A percentile compares a stretch with the other conserved stretches of the same genome.
Conservation (phyloP, 2,888 invertebrate species). For the Patella depressa region DNA sequence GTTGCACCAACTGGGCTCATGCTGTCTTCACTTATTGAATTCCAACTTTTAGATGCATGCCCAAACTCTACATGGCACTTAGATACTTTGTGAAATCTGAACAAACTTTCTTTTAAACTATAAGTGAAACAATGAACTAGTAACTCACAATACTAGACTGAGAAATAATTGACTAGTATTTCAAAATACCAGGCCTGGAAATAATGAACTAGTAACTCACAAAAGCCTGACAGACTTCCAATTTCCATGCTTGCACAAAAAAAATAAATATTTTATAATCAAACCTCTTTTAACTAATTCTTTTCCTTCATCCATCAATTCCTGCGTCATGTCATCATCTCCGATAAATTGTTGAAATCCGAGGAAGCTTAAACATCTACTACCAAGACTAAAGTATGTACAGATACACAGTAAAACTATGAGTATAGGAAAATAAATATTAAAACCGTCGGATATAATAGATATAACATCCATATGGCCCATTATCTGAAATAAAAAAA, state of each 20-base stretch:
- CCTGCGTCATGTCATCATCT: slow-evolving; percentile 92
- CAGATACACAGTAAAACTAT: slow-evolving; percentile 93
- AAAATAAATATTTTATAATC: slow-evolving; percentile 18
- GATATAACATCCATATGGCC: slow-evolving; percentile 99
- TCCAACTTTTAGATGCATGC: neutral
- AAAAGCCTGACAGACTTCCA: no score
- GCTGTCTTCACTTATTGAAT: no score
- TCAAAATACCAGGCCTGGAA: neutral
- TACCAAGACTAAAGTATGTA: slow-evolving; percentile 94
- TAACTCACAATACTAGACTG: neutral
- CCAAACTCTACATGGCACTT: no score
- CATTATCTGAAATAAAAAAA: slow-evolving; percentile 80
- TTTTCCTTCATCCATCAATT: slow-evolving; percentile 92
- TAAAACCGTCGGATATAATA: slow-evolving; percentile 97
- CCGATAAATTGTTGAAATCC: slow-evolving; percentile 93
- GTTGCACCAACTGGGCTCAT: no score
- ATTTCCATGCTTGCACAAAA: no score
- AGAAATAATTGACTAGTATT: no score
- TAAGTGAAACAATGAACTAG: neutral
- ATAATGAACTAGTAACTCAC: no score
- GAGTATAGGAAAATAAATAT: slow-evolving; percentile 98
- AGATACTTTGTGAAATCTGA: neutral
- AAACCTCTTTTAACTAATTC: slow-evolving; percentile 90
- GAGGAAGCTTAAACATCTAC: slow-evolving; percentile 87
- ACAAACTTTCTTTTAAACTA: neutral